These are phyloP conservation scores for Cepaea hortensis DNA, from an alignment of 2,888 invertebrate genomes.

Conservation along the genomic window DNA sequence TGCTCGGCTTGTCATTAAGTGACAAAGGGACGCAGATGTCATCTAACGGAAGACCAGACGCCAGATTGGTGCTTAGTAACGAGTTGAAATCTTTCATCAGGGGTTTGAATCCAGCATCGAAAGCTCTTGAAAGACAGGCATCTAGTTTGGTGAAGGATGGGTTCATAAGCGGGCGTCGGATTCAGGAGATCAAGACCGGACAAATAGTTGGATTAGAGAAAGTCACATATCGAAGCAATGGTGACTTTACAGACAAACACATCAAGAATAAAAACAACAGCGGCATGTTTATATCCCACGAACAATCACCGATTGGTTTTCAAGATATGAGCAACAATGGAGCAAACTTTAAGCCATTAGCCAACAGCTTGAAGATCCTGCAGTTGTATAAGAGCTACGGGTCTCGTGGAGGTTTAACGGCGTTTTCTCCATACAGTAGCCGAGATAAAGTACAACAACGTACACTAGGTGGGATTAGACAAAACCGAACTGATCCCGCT, in stretches of 20 bases:
- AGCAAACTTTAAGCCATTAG: background rate
- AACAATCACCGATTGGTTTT: constrained; percentile 1
- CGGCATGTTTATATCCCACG: constrained; percentile 3
- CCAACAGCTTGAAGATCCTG: background rate
- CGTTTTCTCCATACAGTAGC: background rate
- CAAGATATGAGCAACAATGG: background rate
- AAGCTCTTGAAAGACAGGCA: background rate
- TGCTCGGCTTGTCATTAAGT: background rate
- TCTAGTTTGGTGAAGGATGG: constrained; percentile 18
- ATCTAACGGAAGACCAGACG: background rate
- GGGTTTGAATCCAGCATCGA: background rate
- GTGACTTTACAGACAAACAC: background rate
- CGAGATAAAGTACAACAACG: background rate
- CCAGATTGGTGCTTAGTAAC: background rate
- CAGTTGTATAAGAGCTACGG: constrained; percentile 17
- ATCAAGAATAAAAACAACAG: background rate
- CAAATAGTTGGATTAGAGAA: constrained; percentile 29
- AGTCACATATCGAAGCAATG: background rate
- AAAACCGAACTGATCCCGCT: background rate
- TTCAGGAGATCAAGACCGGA: constrained; percentile 36
- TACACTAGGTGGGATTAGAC: background rate
- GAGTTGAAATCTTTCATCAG: constrained; percentile 9
- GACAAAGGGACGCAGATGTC: constrained; percentile 12
- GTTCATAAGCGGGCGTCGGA: constrained; percentile 38
- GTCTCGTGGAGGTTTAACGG: background rate